Evolutionary conservation across 2,113 vertebrate genomes (phyloP).

Genomic region (Fukomys damarensis): DNA sequence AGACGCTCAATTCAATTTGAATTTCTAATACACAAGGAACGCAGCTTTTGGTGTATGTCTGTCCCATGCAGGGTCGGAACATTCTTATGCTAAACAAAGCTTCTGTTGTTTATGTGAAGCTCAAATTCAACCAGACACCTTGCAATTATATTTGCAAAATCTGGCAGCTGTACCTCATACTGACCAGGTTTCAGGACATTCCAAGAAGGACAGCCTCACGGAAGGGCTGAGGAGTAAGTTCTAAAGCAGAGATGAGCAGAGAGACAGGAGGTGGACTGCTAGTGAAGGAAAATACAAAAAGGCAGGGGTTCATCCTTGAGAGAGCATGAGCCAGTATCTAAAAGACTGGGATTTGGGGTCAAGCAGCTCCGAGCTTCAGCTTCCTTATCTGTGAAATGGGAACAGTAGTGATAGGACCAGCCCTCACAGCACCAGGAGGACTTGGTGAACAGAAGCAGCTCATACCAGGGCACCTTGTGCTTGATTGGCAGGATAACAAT

Average conservation of each 20-base stretch:
- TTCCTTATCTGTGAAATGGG: not conserved
- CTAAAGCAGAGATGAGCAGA: not conserved
- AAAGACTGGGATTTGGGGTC: not conserved
- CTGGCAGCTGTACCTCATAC: not conserved
- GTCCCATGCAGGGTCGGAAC: not conserved
- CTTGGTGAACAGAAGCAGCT: not conserved
- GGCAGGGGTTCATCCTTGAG: not conserved
- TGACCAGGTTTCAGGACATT: not conserved
- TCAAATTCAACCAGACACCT: not conserved
- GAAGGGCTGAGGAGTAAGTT: not conserved
- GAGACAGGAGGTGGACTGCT: too few relatives aligned
- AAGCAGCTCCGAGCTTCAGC: not conserved
- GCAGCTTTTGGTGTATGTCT: not conserved
- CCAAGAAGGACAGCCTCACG: accelerated
- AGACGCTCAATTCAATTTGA: not conserved
- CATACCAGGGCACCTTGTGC: accelerated
- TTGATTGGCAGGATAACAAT: accelerated
- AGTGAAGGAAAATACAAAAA: not conserved
- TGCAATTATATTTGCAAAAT: not conserved
- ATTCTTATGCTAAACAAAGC: not conserved
- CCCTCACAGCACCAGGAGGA: too few relatives aligned
- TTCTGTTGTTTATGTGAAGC: not conserved
- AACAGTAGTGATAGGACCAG: accelerated
- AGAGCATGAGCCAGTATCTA: not conserved
- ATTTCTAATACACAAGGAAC: not conserved